A percentile compares a stretch with the other conserved stretches of the same genome.
Evolutionary conservation across 2,888 invertebrate genomes (phyloP).

Genomic region (Tetanocera ferruginea): DNA sequence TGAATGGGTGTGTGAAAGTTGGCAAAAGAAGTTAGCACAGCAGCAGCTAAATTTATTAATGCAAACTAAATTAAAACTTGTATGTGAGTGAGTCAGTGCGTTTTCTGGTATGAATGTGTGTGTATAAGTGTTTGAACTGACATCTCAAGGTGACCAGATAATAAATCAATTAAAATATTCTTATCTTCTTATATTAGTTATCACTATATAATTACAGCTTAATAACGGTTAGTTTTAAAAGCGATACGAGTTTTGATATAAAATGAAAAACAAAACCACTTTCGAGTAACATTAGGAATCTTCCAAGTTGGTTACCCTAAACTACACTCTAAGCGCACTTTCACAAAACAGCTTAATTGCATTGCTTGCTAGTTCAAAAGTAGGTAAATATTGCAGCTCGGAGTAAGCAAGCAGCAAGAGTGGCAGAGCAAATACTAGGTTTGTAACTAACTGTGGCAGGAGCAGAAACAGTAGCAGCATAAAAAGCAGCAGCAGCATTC

Average conservation of each 20-base stretch:
- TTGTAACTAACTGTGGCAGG: background rate
- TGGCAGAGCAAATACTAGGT: background rate
- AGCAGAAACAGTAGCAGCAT: background rate
- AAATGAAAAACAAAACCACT: no score
- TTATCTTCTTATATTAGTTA: no score
- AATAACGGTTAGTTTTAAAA: no score
- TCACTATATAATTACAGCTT: no score
- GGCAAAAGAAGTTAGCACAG: constrained; percentile 5
- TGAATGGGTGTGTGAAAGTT: background rate
- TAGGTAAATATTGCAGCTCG: background rate
- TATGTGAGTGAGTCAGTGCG: background rate
- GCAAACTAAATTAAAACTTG: constrained; percentile 15
- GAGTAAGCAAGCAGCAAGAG: background rate
- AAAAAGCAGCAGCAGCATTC: background rate
- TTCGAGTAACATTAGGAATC: no score
- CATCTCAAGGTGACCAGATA: no score
- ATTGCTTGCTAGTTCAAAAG: background rate
- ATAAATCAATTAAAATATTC: no score
- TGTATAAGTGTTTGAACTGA: no score
- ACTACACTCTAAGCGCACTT: background rate
- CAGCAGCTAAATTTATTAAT: constrained; percentile 24
- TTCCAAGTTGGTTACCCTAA: no score
- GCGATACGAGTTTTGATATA: no score
- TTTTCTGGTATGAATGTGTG: no score
- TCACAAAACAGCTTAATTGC: constrained; percentile 12